Evolutionary conservation across 1,140 invertebrate species (phyloP), one percentile per base, ranked within the genome.

Genomic region (Aethina tumida): DNA sequence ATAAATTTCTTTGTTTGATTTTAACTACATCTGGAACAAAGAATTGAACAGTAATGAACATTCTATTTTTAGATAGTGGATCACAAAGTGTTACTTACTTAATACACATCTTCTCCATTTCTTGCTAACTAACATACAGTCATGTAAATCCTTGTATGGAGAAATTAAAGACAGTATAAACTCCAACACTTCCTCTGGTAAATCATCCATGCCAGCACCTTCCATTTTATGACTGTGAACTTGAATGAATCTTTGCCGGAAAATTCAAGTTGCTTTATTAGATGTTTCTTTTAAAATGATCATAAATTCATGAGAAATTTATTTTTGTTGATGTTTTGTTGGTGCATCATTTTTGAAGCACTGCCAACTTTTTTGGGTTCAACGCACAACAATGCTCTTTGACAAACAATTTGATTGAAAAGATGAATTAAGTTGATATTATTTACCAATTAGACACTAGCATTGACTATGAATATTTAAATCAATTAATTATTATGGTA

Each of bases 101-200:
- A 78, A 73, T 13, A 84, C 78, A 55, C 82, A 77, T 45, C 67
- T 68, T 60, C 77, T 75, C 89, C 89, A 95, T 62, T 81, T 71
- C 64, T 80, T 86, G 45, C 78, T 90, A 10, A 96, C 90, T 45
- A 77, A 63, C 66, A 79, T 83, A 59, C 88, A 90, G 55, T 80
- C 71, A 61, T 88, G 77, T 37, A 95, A 66, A 70, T 94, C 88
- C 62, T 79, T 77, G 56, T 96, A 96, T 10, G 90, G 90, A 39
- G 89, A 84, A 47, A 96, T 67, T 56, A 89, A 74, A 45, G 79
- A 77, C 40, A 96, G 71, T 56, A 96, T 92, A 59, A 89, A 91
- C 62, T 95, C 91, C 35, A 96, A 64, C 29, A 96, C 76, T 73
- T 95, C 89, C 63, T 94, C 86, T 5, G 93, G 91, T 39, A 96